Conservation (phyloP, 2,113 vertebrate species). For the Ceratotherium simum region DNA sequence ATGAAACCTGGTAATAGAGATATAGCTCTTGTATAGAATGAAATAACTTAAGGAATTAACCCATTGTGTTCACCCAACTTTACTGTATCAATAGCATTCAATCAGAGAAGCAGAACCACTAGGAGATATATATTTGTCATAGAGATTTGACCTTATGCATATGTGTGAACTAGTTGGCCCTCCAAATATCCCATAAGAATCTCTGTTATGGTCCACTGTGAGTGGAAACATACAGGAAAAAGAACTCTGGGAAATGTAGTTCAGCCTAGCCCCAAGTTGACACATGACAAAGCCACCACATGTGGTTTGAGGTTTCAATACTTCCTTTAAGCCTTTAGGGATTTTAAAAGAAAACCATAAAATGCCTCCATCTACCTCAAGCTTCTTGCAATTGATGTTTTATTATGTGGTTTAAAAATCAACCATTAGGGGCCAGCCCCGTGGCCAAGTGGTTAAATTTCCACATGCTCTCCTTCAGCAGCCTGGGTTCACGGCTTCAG, state of each 20-base stretch:
- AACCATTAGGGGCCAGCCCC: not conserved
- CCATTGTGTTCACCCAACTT: not conserved
- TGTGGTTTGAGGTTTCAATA: not conserved
- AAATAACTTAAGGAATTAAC: not conserved
- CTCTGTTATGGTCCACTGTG: not conserved
- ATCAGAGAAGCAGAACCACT: not conserved
- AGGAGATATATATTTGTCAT: not conserved
- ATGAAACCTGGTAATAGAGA: not conserved
- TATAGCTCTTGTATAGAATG: not conserved
- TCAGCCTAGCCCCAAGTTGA: not conserved
- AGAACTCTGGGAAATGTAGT: not conserved
- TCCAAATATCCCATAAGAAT: not conserved
- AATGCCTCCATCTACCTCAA: not conserved
- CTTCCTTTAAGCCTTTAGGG: not conserved
- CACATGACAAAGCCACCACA: not conserved
- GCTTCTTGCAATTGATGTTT: not conserved
- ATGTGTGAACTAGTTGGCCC: not conserved
- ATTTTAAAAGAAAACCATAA: not conserved
- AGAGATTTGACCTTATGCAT: not conserved
- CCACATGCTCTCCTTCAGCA: no score
- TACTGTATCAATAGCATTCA: not conserved
- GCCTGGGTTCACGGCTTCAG: no score
- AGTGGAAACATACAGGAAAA: not conserved
- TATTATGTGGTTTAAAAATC: not conserved
- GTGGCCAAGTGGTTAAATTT: no score